A percentile compares a stretch with the other conserved stretches of the same genome.
Evolutionary conservation across 2,888 invertebrate genomes (phyloP).

Genomic region (Tetragnatha montana): DNA sequence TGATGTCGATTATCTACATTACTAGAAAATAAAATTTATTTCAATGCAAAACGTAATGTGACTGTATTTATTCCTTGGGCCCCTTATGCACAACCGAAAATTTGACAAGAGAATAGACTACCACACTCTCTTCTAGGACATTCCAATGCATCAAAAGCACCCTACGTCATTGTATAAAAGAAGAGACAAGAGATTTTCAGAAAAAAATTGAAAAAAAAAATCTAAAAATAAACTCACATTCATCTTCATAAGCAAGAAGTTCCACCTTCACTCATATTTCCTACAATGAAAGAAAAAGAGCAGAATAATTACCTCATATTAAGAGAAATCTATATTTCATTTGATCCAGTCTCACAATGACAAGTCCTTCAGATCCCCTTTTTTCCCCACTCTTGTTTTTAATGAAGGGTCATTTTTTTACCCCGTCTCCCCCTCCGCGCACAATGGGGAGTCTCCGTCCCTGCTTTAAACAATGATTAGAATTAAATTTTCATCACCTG

Average conservation of each 20-base stretch:
- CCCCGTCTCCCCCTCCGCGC: neutral
- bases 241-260: neutral
- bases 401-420: neutral
- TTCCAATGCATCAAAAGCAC: too few species aligned
- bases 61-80: too few species aligned
- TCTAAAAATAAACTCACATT: slow-evolving; percentile 21
- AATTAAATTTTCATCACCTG: slow-evolving; percentile 66
- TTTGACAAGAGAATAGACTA: too few species aligned
- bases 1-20: too few species aligned
- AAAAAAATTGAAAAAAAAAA: neutral
- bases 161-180: too few species aligned
- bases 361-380: slow-evolving; percentile 18
- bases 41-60: too few species aligned
- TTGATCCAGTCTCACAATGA: neutral
- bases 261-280: slow-evolving; percentile 9
- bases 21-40: too few species aligned
- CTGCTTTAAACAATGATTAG: slow-evolving; percentile 43
- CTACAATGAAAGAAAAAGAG: slow-evolving; percentile 20
- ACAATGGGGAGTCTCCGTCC: neutral
- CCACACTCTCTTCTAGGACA: too few species aligned
- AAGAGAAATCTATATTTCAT: slow-evolving; percentile 34
- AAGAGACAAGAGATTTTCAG: neutral
- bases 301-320: slow-evolving; percentile 37
- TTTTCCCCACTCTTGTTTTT: neutral
- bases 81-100: too few species aligned